Conservation (phyloP, 2,113 vertebrate species). For the Apeltes quadracus region DNA sequence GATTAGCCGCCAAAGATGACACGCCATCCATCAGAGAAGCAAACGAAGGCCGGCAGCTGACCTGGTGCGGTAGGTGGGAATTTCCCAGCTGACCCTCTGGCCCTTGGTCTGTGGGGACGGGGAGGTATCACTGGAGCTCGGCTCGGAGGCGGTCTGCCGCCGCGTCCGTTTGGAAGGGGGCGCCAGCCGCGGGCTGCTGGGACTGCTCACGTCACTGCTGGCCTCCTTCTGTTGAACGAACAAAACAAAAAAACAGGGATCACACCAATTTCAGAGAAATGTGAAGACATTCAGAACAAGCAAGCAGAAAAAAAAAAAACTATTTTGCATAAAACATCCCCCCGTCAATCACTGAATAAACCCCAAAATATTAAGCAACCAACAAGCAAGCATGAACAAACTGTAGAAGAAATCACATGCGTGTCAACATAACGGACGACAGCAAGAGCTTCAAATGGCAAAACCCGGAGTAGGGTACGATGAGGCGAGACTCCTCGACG, state of each 20-base stretch:
- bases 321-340: background rate
- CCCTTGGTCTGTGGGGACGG: slow-evolving; percentile 88
- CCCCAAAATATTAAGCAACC: background rate
- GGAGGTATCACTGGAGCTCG: slow-evolving; percentile 95
- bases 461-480: background rate
- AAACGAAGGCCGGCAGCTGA: slow-evolving; percentile 54
- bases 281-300: background rate
- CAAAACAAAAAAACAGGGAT: background rate
- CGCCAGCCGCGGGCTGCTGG: slow-evolving; percentile 90
- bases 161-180: slow-evolving; percentile 93
- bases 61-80: slow-evolving; percentile 92
- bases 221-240: slow-evolving; percentile 86
- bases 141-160: slow-evolving; percentile 89
- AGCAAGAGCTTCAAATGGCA: background rate
- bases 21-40: background rate
- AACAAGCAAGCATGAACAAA: background rate
- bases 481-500: slow-evolving; percentile 16
- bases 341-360: background rate
- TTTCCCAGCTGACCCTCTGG: slow-evolving; percentile 93
- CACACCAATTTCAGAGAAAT: background rate
- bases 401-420: background rate
- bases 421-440: background rate
- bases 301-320: background rate
- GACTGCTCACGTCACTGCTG: slow-evolving; percentile 90
- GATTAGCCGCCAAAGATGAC: too few species aligned